Conservation (phyloP, 2,797 vertebrate species). For the Gambusia yucatana region DNA sequence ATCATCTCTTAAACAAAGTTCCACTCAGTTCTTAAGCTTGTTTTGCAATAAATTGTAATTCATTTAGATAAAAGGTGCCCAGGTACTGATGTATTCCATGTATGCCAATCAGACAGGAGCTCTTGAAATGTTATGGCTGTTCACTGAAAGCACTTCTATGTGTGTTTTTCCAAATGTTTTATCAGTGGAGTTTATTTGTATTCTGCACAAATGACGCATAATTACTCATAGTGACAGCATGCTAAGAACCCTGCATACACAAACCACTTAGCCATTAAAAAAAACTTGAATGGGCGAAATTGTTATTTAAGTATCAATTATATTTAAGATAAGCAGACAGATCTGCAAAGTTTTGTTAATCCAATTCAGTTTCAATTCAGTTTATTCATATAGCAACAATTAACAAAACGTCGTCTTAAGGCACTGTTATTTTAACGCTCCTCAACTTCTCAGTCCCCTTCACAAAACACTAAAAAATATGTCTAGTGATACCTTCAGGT, state of each 20-base stretch:
- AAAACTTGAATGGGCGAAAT: background rate
- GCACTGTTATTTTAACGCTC: background rate
- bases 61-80: background rate
- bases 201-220: conserved; percentile 74
- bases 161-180: conserved; percentile 57
- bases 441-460: background rate
- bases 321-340: background rate
- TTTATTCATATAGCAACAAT: too few species aligned
- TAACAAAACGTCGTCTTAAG: too few species aligned
- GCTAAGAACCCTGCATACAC: background rate
- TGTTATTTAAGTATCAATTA: background rate
- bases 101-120: background rate
- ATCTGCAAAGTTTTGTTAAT: background rate
- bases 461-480: background rate
- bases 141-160: background rate
- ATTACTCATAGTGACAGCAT: background rate
- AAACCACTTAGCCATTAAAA: background rate
- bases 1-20: background rate
- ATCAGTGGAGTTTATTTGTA: conserved; percentile 52
- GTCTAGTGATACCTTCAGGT: background rate
- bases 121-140: background rate
- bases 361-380: too few species aligned
- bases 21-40: background rate
- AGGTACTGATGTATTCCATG: background rate
- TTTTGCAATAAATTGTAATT: background rate